Conservation (phyloP, 2,888 invertebrate genomes). For the Thysanoteuthis rhombus region DNA sequence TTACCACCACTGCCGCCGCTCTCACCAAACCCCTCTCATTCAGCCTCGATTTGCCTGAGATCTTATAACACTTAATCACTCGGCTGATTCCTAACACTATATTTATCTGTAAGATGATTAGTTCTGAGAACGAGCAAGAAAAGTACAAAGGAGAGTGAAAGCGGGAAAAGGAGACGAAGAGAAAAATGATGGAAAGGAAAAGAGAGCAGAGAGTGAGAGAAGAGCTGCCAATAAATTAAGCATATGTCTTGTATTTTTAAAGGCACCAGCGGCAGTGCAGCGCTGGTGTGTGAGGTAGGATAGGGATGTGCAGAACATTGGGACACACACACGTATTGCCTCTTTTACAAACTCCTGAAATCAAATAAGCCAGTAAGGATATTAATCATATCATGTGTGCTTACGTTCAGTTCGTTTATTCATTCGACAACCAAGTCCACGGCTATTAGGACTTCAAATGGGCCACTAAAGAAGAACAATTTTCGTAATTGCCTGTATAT, state of each 20-base stretch:
- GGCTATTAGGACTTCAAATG: not conserved
- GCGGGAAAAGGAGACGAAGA: not conserved
- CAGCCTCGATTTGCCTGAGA: not conserved
- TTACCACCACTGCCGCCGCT: not conserved
- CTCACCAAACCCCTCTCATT: not conserved
- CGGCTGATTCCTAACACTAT: not conserved
- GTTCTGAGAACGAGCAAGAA: not conserved
- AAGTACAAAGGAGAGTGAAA: not conserved
- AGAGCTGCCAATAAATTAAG: not conserved
- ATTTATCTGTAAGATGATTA: constrained; percentile 12
- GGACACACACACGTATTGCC: not conserved
- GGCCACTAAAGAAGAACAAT: not conserved
- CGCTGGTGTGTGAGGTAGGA: not conserved
- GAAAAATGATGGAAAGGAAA: not conserved
- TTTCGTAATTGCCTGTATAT: not conserved
- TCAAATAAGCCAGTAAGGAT: not conserved
- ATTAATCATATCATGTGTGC: not conserved
- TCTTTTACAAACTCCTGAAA: not conserved
- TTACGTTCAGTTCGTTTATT: not conserved
- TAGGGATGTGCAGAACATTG: not conserved
- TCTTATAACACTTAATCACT: constrained; percentile 12
- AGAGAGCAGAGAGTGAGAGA: not conserved
- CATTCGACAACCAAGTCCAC: not conserved
- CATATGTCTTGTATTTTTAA: constrained; percentile 12
- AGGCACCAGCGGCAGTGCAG: not conserved